Percentiles rank a stretch among this genome's conserved stretches.
Evolutionary conservation across 2,113 vertebrate species (phyloP).

Genomic region (Excalfactoria chinensis): DNA sequence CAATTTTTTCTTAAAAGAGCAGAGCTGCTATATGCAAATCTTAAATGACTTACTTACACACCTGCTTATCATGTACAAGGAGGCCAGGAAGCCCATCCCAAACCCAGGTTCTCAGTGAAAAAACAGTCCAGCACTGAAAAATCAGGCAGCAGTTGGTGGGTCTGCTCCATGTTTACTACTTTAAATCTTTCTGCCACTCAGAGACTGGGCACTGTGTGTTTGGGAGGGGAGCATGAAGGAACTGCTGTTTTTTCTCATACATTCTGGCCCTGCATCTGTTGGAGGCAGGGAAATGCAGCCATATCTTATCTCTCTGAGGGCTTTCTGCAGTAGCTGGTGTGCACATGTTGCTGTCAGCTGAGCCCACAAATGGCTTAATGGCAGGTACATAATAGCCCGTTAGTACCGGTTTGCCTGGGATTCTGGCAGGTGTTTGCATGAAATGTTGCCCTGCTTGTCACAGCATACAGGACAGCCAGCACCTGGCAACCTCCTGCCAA

Average conservation of each 20-base stretch:
- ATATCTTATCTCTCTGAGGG: conserved; percentile 18
- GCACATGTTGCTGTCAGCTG: conserved; percentile 58
- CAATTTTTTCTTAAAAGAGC: not conserved
- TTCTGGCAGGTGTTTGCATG: conserved; percentile 78
- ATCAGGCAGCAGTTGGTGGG: not conserved
- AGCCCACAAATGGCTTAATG: conserved; percentile 67
- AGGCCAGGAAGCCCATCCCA: not conserved
- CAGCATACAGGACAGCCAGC: conserved; percentile 55
- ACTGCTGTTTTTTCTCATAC: not conserved
- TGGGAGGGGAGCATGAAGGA: not conserved
- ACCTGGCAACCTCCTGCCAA: conserved; percentile 79
- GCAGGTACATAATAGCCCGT: conserved; percentile 70
- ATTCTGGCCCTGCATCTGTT: not conserved
- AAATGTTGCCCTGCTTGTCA: conserved; percentile 69
- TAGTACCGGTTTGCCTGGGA: conserved; percentile 62
- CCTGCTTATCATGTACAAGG: accelerated
- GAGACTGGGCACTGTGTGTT: not conserved
- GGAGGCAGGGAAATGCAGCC: not conserved
- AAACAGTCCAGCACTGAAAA: not conserved
- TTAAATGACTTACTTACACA: not conserved
- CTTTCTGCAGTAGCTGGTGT: not conserved
- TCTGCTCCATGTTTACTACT: not conserved
- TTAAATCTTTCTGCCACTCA: not conserved
- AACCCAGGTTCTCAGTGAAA: not conserved
- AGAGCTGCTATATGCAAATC: not conserved